Conservation (phyloP, 2,888 invertebrate species). For the Caenorhabditis zanzibari region DNA sequence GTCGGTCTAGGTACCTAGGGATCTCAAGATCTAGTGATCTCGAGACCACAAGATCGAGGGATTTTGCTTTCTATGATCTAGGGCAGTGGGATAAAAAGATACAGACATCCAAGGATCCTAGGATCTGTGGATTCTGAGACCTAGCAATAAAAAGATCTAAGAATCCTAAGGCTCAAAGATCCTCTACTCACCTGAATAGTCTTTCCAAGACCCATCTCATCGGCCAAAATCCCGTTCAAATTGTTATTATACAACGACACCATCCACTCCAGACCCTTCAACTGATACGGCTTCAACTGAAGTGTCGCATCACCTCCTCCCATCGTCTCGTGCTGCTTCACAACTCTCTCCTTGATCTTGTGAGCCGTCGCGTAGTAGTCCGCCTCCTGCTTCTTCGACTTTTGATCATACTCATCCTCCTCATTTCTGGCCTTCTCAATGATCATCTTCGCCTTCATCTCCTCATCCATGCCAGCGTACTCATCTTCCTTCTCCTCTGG, state of each 20-base stretch:
- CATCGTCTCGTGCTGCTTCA: slow-evolving; percentile 94
- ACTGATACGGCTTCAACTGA: slow-evolving; percentile 94
- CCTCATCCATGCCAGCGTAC: slow-evolving; percentile 84
- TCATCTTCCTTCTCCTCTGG: slow-evolving; percentile 83
- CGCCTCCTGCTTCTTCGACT: slow-evolving; percentile 88
- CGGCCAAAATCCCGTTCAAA: slow-evolving; percentile 97
- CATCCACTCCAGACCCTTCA: slow-evolving; percentile 87
- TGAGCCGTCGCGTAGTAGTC: slow-evolving; percentile 98
- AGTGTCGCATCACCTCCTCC: slow-evolving; percentile 88
- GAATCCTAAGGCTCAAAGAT: background rate
- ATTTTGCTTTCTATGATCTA: no score
- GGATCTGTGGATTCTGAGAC: no score
- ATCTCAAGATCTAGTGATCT: no score
- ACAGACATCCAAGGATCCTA: no score
- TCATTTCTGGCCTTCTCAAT: slow-evolving; percentile 84
- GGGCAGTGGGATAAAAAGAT: no score
- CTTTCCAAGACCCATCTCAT: slow-evolving; percentile 96
- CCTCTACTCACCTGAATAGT: slow-evolving; percentile 88
- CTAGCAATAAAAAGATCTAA: no score
- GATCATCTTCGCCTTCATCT: slow-evolving; percentile 85
- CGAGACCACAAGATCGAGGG: no score
- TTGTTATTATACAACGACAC: slow-evolving; percentile 86
- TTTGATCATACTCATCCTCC: slow-evolving; percentile 94
- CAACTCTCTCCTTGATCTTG: slow-evolving; percentile 94
- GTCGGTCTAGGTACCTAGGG: no score